A percentile compares a stretch with the other conserved stretches of the same genome.
phyloP scores from a whole-genome alignment of 2,113 vertebrate species.

The Colinus virginianus region DNA sequence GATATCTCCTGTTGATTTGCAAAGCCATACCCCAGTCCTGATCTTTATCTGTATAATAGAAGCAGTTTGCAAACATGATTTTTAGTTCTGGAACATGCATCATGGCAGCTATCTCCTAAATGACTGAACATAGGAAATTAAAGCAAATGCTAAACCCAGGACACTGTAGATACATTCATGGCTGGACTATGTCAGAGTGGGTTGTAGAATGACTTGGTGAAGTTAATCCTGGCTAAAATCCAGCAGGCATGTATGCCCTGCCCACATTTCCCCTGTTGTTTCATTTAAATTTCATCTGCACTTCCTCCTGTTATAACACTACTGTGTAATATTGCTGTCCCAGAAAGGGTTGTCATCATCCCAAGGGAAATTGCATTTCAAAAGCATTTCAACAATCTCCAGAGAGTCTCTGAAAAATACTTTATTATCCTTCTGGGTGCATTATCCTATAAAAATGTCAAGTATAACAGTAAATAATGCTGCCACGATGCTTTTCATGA shows the following conservation, averaged over 20 bases:
- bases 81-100: background rate
- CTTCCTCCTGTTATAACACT: slow-evolving; percentile 18
- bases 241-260: background rate
- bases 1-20: background rate
- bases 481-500: background rate
- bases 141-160: background rate
- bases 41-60: background rate
- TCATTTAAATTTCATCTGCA: slow-evolving; percentile 33
- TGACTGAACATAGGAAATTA: background rate
- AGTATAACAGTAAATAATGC: background rate
- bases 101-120: background rate
- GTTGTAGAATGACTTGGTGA: background rate
- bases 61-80: background rate
- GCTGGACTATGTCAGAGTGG: background rate
- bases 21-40: background rate
- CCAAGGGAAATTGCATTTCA: slow-evolving; percentile 16
- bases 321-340: background rate
- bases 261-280: background rate
- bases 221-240: background rate
- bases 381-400: background rate
- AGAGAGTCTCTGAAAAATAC: background rate
- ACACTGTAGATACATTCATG: background rate
- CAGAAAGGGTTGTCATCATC: background rate
- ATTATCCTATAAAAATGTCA: background rate
- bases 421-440: background rate